phyloP scores from a whole-genome alignment of 2,113 vertebrate species.

The Gobio gobio region DNA sequence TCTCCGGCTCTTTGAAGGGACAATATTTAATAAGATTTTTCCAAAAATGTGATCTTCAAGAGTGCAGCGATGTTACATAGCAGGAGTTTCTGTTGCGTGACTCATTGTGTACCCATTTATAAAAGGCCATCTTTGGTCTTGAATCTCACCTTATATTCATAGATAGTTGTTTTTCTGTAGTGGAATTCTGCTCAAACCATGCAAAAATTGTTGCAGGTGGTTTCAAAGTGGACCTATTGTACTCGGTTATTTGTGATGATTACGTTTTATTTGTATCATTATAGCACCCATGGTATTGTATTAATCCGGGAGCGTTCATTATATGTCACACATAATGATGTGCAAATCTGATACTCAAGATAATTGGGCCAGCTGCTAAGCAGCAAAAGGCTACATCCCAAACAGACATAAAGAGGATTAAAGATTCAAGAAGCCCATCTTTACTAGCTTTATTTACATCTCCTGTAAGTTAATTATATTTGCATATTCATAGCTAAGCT shows the following conservation, averaged over 20 bases:
- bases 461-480: constrained; percentile 21
- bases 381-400: constrained; percentile 27
- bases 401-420: constrained; percentile 31
- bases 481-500: constrained; percentile 25
- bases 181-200: neutral
- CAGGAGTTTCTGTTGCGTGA: neutral
- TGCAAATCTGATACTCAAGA: constrained; percentile 24
- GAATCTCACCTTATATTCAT: neutral
- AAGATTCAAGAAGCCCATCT: neutral
- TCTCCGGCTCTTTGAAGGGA: neutral
- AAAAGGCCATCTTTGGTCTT: neutral
- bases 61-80: neutral
- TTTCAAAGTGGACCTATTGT: neutral
- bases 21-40: neutral
- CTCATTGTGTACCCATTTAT: neutral
- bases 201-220: neutral
- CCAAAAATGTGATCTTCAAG: neutral
- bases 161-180: too few relatives aligned
- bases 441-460: constrained; percentile 5
- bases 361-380: constrained; percentile 45
- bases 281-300: constrained; percentile 3
- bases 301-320: neutral
- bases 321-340: constrained; percentile 24
- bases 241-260: neutral
- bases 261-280: neutral